These are phyloP conservation scores for Parnassius mnemosyne DNA, from an alignment of 2,888 invertebrate species.

Conservation along the genomic window DNA sequence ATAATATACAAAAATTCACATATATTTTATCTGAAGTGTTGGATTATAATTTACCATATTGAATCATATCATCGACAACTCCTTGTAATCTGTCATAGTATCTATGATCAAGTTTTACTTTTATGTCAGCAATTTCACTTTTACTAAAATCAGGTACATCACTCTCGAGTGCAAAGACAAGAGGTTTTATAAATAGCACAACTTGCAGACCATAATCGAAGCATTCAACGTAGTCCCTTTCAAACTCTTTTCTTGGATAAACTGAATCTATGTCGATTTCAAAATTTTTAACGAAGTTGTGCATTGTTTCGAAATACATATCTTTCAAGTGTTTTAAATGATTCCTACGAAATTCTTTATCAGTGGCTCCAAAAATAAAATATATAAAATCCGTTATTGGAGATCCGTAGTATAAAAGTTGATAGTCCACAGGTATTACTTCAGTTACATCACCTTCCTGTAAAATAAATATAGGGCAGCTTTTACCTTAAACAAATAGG, in stretches of 20 bases:
- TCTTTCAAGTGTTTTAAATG: slow-evolving; percentile 44
- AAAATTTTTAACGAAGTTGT: slow-evolving; percentile 41
- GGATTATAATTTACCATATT: too few relatives aligned
- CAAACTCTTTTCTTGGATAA: slow-evolving; percentile 43
- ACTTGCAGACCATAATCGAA: slow-evolving; percentile 33
- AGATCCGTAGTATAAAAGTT: slow-evolving; percentile 40
- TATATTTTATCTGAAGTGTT: too few relatives aligned
- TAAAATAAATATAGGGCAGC: slow-evolving; percentile 22
- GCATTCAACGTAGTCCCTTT: slow-evolving; percentile 33
- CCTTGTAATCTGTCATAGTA: slow-evolving; percentile 38
- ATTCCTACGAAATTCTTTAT: slow-evolving; percentile 39
- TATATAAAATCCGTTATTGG: slow-evolving; percentile 42
- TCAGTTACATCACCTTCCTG: slow-evolving; percentile 45
- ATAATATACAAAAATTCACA: too few relatives aligned
- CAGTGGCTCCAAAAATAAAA: slow-evolving; percentile 40
- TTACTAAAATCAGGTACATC: slow-evolving; percentile 32
- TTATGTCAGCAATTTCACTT: slow-evolving; percentile 22
- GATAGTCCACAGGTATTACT: slow-evolving; percentile 45
- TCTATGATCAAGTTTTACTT: slow-evolving; percentile 30
- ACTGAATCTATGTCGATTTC: slow-evolving; percentile 36
- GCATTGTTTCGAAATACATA: slow-evolving; percentile 41
- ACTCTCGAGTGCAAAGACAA: slow-evolving; percentile 31
- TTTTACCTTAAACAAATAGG: too few relatives aligned
- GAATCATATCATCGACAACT: slow-evolving; percentile 43
- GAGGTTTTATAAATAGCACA: slow-evolving; percentile 28